Conservation (phyloP, 2,888 invertebrate genomes). For the Andricus quercusramuli region DNA sequence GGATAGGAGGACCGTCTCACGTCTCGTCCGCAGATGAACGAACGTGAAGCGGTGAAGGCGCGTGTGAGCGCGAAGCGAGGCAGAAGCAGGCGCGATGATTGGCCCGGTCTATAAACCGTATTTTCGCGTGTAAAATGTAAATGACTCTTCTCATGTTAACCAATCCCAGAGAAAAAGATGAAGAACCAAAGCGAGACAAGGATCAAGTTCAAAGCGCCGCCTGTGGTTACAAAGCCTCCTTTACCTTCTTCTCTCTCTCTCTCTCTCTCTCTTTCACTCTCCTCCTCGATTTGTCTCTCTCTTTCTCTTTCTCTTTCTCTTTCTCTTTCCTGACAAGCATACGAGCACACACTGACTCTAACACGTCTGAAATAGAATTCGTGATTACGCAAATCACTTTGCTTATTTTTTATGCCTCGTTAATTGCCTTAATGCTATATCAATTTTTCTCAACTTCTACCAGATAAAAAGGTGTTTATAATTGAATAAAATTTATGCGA, state of each 20-base stretch:
- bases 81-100: slow-evolving; percentile 70
- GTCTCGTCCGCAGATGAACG: no score
- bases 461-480: no score
- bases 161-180: slow-evolving; percentile 51
- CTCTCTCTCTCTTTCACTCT: slow-evolving; percentile 43
- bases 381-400: slow-evolving; percentile 21
- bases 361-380: slow-evolving; percentile 33
- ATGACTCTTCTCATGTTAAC: slow-evolving; percentile 64
- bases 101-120: slow-evolving; percentile 71
- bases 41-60: slow-evolving; percentile 42
- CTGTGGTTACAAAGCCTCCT: slow-evolving; percentile 69
- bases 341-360: slow-evolving; percentile 43
- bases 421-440: slow-evolving; percentile 2
- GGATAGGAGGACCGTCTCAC: no score
- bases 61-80: slow-evolving; percentile 62
- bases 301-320: slow-evolving; percentile 45
- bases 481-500: no score
- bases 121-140: slow-evolving; percentile 76
- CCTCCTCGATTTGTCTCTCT: slow-evolving; percentile 52
- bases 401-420: neutral
- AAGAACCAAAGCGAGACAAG: slow-evolving; percentile 49
- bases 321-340: slow-evolving; percentile 42
- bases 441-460: neutral
- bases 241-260: slow-evolving; percentile 47
- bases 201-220: slow-evolving; percentile 76